Evolutionary conservation across 1,140 invertebrate species (phyloP), one percentile per base, ranked within the genome.

Genomic region (Zophobas morio): DNA sequence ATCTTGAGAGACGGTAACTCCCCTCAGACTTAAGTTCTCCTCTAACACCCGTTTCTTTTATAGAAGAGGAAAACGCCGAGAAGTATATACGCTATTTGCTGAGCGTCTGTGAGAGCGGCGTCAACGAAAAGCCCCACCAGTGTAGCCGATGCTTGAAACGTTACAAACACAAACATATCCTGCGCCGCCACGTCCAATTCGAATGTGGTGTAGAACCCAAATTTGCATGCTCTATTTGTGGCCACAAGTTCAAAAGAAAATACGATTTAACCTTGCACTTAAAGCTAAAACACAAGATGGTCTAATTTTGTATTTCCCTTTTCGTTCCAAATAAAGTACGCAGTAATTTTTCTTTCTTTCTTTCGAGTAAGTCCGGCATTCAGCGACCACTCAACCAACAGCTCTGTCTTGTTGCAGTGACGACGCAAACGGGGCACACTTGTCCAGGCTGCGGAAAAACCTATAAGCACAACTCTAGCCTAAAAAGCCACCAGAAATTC

Each of bases 401-500:
- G 49, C 2, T 51, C n/a, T 46, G 42, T 4, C 6, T 51, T 51
- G 49, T 51, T 51, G 6, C 49, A 51, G 49, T 51, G 49, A 51
- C 49, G 49, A n/a, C 49, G n/a, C 49, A 2, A 20, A 20, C 4
- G 6, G 32, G n/a, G 35, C 33, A 33, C 33, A 34, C 35, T 34
- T 60, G 51, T 63, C 46, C 32, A n/a, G 39, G 40, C 37, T 83
- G 82, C 70, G 57, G 66, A 20, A 81, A 80, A 75, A 54, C 34
- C 6, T 83, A 83, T 63, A 83, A 83, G 63, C 87, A 88, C 76
- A 89, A 88, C 82, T 88, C 87, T 74, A 88, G 87, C 1, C 88
- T 88, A 75, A 85, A 87, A 74, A 84, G 87, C 63, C 88, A 89
- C 70, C 83, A 88, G 20, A 88, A 87, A 1, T 88, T 88, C 70